phyloP scores from a whole-genome alignment of 64 coral and sea anemone genomes.

The Stichodactyla helianthus region DNA sequence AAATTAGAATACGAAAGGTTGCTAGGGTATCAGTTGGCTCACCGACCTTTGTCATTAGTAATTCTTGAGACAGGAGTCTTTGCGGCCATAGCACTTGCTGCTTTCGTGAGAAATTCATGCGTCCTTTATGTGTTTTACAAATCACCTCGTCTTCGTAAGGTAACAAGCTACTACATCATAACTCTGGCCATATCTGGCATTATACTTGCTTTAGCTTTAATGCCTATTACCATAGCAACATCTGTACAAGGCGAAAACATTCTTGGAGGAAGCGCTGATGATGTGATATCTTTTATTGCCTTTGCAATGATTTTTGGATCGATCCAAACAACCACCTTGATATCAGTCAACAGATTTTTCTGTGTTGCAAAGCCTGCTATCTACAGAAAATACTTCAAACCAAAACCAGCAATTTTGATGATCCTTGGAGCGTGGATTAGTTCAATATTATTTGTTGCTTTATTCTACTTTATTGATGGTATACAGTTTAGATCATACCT shows the following conservation, averaged over 20 bases:
- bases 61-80: constrained; percentile 15
- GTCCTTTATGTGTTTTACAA: constrained; percentile 55
- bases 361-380: constrained; percentile 31
- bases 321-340: constrained; percentile 22
- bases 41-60: not conserved
- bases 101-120: constrained; percentile 34
- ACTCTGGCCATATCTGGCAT: constrained; percentile 44
- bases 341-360: constrained; percentile 49
- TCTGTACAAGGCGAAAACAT: not conserved
- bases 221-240: constrained; percentile 1
- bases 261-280: not conserved
- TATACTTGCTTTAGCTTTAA: not conserved
- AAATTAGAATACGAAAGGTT: too few species aligned
- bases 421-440: not conserved
- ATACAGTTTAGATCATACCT: too few species aligned
- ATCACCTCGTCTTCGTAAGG: constrained; percentile 22
- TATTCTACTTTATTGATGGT: not conserved
- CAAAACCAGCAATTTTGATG: not conserved
- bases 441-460: not conserved
- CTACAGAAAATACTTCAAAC: constrained; percentile 29
- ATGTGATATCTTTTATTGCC: constrained; percentile 36
- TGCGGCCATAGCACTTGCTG: not conserved
- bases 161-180: constrained; percentile 34
- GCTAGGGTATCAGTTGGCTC: too few species aligned
- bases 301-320: not conserved